phyloP scores from a whole-genome alignment of 1,140 invertebrate species.

The Polypedilum vanderplanki region DNA sequence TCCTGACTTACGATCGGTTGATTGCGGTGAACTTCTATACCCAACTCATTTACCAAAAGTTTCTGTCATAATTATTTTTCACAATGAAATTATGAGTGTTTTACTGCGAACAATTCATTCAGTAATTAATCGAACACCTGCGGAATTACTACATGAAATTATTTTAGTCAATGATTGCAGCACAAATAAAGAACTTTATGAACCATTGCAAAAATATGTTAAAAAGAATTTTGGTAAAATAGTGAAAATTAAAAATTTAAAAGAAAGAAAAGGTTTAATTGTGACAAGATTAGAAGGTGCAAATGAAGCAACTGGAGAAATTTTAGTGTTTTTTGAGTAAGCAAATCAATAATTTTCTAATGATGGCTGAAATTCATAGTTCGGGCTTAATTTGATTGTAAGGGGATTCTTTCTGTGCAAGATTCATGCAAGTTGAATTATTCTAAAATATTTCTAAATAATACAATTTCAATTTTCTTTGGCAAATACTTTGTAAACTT shows the following conservation, averaged over 20 bases:
- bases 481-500: too few relatives aligned
- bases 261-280: constrained; percentile 76
- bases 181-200: constrained; percentile 63
- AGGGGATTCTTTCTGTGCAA: too few relatives aligned
- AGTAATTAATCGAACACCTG: constrained; percentile 75
- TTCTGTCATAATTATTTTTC: constrained; percentile 87
- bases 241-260: constrained; percentile 69
- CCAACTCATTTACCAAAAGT: constrained; percentile 66
- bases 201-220: constrained; percentile 70
- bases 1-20: constrained; percentile 69
- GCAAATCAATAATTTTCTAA: background rate
- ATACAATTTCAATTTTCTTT: too few relatives aligned
- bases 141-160: constrained; percentile 77
- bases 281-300: constrained; percentile 83
- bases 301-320: constrained; percentile 68
- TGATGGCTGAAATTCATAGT: background rate
- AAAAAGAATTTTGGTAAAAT: constrained; percentile 61
- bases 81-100: constrained; percentile 88
- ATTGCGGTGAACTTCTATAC: constrained; percentile 52
- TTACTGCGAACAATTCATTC: constrained; percentile 77
- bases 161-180: constrained; percentile 91
- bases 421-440: too few relatives aligned
- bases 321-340: constrained; percentile 80
- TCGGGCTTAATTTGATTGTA: background rate
- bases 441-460: too few relatives aligned